Percentiles rank a stretch among this genome's conserved stretches.
These are phyloP conservation scores for Drosophila ambigua DNA, from an alignment of 1,140 invertebrate species.

Conservation along the genomic window DNA sequence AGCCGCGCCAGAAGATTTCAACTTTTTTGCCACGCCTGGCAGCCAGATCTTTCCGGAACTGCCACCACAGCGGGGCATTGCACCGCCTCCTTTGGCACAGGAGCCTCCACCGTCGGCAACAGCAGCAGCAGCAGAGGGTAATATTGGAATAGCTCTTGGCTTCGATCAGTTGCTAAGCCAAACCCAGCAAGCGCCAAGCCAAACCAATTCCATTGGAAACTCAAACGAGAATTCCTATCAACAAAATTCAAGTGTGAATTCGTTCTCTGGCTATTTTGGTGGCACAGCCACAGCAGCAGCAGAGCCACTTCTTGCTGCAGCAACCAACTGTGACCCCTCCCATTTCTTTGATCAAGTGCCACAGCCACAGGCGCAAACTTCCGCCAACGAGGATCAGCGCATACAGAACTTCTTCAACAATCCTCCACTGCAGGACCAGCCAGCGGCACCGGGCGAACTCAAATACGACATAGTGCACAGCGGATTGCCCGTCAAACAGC, in stretches of 20 bases:
- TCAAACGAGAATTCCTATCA: conserved; percentile 3
- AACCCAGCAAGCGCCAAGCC: conserved; percentile 52
- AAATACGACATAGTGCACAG: conserved; percentile 83
- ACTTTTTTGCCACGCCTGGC: conserved; percentile 46
- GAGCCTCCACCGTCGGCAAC: conserved; percentile 13
- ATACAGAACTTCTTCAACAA: conserved; percentile 83
- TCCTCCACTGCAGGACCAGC: conserved; percentile 76
- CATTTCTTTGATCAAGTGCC: conserved; percentile 72
- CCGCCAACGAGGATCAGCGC: conserved; percentile 70
- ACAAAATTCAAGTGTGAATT: conserved; percentile 68
- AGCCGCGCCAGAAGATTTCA: conserved; percentile 39
- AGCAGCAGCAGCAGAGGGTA: neutral
- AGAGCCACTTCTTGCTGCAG: neutral
- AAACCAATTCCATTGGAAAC: conserved; percentile 27
- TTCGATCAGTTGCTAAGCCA: conserved; percentile 64
- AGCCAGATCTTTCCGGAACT: conserved; percentile 44
- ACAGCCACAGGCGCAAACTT: conserved; percentile 13
- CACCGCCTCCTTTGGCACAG: conserved; percentile 37
- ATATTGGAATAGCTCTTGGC: conserved; percentile 44
- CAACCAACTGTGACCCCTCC: conserved; percentile 16
- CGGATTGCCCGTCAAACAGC: conserved; percentile 57
- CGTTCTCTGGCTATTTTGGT: conserved; percentile 58
- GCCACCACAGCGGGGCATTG: conserved; percentile 29
- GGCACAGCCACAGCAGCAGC: conserved; percentile 3
- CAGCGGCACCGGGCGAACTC: conserved; percentile 66